Evolutionary conservation across 2,113 vertebrate genomes (phyloP), one percentile per base, ranked within the genome.

Genomic region (Haliaeetus leucogaster): DNA sequence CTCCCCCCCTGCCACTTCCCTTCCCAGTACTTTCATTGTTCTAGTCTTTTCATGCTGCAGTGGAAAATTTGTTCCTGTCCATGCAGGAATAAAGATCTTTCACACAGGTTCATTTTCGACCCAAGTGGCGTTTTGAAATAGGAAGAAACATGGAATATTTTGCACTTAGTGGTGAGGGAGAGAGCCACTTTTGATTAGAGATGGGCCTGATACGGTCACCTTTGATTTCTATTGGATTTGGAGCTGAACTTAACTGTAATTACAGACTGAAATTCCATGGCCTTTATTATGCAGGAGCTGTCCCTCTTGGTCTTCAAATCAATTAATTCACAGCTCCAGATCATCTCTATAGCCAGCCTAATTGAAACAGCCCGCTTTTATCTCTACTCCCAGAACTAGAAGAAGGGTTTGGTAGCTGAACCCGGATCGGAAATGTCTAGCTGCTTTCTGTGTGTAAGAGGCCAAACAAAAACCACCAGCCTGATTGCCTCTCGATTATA

Each of bases 291-390:
- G 83, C 73, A 68, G 70, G 83, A 92, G 40, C 73, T 93, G 77
- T 95, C 85, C 88, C 86, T 95, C 95, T 92, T 95, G 90, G 87
- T 96, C 93, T 93, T 82, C 76, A 87, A 80, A 96, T 96, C 85
- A 86, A 94, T 96, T 95, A 96, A 92, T 95, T 95, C 92, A 82
- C 84, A 88, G 66, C 84, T 96, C 95, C 93, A 85, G 89, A 95
- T 88, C 12, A 2, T 95, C 78, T 96, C 74, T 94, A 61, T 93
- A 93, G 79, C 63, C 59, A 81, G 66, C 63, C 87, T 95, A 96
- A 94, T 95, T 95, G 93, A 95, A 97, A 89, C 43, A 87, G 67
- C 81, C 77, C 68, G 50, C 89, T 95, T 94, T 96, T 72, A 92
- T 94, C 84, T 96, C 84, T 40, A 21, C 59, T 96, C 63, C 71